These are phyloP conservation scores for Lydus trimaculatus DNA, from an alignment of 2,888 invertebrate species.

Conservation along the genomic window DNA sequence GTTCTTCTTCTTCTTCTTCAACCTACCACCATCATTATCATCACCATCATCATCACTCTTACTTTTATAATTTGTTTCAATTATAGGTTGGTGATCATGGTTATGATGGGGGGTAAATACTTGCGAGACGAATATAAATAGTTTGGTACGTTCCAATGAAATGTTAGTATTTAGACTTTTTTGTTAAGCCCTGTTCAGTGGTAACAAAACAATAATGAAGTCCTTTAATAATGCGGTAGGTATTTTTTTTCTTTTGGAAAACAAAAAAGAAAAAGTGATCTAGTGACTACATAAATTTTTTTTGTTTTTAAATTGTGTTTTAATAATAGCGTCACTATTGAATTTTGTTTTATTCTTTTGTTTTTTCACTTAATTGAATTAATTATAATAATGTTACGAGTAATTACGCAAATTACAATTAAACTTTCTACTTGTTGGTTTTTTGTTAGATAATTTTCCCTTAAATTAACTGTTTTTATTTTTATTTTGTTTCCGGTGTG, in stretches of 20 bases:
- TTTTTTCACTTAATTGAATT: neutral
- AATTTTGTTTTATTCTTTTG: neutral
- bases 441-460: constrained; percentile 14
- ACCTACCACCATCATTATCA: neutral
- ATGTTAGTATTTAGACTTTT: neutral
- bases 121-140: neutral
- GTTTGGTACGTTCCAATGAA: neutral
- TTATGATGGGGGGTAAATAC: neutral
- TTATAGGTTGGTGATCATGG: neutral
- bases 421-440: neutral
- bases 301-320: neutral
- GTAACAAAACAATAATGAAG: neutral
- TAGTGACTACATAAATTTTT: neutral
- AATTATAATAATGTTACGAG: constrained; percentile 7
- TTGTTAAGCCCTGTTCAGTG: neutral
- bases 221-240: neutral
- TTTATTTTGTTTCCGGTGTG: constrained; percentile 17
- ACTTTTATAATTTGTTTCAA: neutral
- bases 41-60: neutral
- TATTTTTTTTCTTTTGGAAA: neutral
- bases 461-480: constrained; percentile 13
- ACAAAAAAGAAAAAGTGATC: neutral
- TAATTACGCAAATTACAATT: constrained; percentile 25
- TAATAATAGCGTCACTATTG: neutral
- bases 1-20: no score